Base-by-base conservation (phyloP, 2,797 vertebrate species). In the Falco naumanni region DNA sequence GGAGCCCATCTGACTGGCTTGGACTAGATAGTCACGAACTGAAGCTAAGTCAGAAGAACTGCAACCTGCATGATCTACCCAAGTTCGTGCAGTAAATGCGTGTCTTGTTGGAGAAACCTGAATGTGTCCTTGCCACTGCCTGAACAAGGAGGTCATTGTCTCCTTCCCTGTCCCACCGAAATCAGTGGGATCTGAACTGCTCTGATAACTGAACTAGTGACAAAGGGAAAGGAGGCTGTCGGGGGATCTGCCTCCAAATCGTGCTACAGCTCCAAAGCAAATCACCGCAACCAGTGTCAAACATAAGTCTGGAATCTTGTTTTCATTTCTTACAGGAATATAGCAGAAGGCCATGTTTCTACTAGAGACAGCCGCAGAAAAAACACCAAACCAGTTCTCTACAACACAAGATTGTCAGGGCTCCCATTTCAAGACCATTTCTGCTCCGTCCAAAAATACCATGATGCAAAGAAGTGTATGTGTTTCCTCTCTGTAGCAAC, bases 1-100 rank as follows among this genome's bases (percentile, higher is more conserved):
- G 19, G 16, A 60, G 9, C 16, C 33, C 7, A 4, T 43, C 25
- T 75, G 39, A 22, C 37, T 47, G 50, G 8, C 25, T 70, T 33
- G 34, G 21, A 26, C 15, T 18, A 16, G 15, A 3, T 21, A 45
- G 13, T 25, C 6, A 7, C 0, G 2, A 25, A 54, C 11, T 1
- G 4, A 57, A 51, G 18, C 39, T 56, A 31, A 33, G 20, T 11
- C 33, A 85, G 41, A 26, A 17, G 34, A 66, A 29, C 17, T 34
- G 15, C 41, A 61, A 16, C 18, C 22, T 34, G 17, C 0, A 1
- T 21, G 29, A 34, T 28, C 45, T 41, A 41, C 13, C 29, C 24
- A 43, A 37, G 6, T 11, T 75, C 26, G 28, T 6, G 10, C 6
- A 45, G 13, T 25, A 18, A 65, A 12, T 21, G 7, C 31, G 2